phyloP scores from a whole-genome alignment of 2,113 vertebrate genomes.

The Platichthys stellatus region DNA sequence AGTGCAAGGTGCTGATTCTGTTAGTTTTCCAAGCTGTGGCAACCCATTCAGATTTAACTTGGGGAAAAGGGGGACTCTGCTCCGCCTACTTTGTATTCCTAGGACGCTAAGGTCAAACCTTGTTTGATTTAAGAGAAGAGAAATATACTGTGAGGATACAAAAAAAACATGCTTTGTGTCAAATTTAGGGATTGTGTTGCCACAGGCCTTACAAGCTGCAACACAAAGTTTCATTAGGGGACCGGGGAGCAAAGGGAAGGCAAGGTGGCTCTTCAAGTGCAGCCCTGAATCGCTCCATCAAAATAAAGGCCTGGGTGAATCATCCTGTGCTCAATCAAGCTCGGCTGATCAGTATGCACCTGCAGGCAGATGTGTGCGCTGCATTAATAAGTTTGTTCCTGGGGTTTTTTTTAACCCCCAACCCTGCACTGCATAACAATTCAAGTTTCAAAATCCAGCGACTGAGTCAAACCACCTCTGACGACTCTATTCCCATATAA shows the following conservation, averaged over 20 bases:
- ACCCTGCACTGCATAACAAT: conserved; percentile 23
- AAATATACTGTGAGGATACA: conserved; percentile 17
- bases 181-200: conserved; percentile 18
- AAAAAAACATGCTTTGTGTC: conserved; percentile 18
- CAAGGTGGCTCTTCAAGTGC: conserved; percentile 42
- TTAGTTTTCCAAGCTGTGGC: conserved; percentile 54
- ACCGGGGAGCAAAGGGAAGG: conserved; percentile 6
- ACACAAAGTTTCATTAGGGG: conserved; percentile 11
- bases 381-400: conserved; percentile 65
- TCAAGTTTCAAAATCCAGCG: conserved; percentile 80
- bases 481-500: neutral
- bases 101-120: conserved; percentile 58
- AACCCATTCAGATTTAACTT: conserved; percentile 44
- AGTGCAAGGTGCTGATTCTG: conserved; percentile 69
- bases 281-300: conserved; percentile 56
- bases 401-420: conserved; percentile 39
- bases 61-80: conserved; percentile 47
- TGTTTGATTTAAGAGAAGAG: conserved; percentile 49
- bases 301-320: conserved; percentile 60
- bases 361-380: conserved; percentile 52
- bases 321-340: conserved; percentile 52
- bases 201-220: conserved; percentile 10
- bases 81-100: conserved; percentile 63
- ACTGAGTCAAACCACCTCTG: neutral
- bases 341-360: conserved; percentile 68